Evolutionary conservation across 2,888 invertebrate genomes (phyloP).

Genomic region (Rhyacophila evoluta): DNA sequence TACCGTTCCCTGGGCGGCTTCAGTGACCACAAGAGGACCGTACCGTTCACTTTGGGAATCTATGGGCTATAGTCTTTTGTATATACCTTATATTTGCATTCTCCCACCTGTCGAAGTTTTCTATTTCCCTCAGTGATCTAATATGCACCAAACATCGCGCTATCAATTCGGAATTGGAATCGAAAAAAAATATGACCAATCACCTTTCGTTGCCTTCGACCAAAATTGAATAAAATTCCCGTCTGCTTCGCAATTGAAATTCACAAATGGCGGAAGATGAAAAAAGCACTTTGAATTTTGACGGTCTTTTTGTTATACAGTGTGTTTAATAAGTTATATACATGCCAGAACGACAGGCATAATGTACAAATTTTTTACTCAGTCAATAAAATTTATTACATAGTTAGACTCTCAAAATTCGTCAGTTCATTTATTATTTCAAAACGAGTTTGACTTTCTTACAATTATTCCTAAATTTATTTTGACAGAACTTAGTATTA

Average conservation of each 20-base stretch:
- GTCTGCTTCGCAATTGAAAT: neutral
- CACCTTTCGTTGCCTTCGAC: neutral
- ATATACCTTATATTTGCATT: neutral
- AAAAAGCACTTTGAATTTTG: constrained; percentile 14
- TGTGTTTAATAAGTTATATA: neutral
- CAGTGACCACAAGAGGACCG: too few species aligned
- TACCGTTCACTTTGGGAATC: too few species aligned
- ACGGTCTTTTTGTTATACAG: neutral
- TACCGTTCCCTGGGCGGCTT: too few species aligned
- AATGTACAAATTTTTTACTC: too few species aligned
- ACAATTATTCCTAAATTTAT: too few species aligned
- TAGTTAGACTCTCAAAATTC: too few species aligned
- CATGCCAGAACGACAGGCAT: too few species aligned
- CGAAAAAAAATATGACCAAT: constrained; percentile 20
- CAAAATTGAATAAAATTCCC: neutral
- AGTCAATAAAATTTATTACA: too few species aligned
- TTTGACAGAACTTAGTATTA: too few species aligned
- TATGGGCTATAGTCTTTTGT: too few species aligned
- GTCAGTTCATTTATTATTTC: too few species aligned
- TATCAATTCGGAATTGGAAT: constrained; percentile 6
- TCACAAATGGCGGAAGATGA: neutral
- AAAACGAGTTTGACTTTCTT: too few species aligned
- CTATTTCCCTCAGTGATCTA: neutral
- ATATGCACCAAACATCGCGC: constrained; percentile 19
- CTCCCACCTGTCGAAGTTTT: neutral